Evolutionary conservation across 2,113 vertebrate species (phyloP), one percentile per base, ranked within the genome.

Genomic region (Podilymbus podiceps): DNA sequence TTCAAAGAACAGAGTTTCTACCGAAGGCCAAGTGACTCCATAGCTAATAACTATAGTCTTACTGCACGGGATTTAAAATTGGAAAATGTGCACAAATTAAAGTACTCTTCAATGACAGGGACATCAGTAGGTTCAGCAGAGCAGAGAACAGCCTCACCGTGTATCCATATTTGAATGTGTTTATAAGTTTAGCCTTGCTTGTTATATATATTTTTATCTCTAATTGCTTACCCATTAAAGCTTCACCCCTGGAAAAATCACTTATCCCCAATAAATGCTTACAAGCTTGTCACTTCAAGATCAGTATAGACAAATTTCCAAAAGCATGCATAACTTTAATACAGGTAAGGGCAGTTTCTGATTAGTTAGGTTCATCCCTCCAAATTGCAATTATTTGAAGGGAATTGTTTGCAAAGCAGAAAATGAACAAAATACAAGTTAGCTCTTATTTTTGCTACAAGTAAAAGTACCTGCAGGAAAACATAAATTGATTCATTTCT

Each of bases 21-120:
- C 84, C 96, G 98, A 31, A 98, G 97, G 56, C 99, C 98, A 5
- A 99, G 98, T 72, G 98, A 99, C 88, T 98, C 98, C 80, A 99
- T 99, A 69, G 99, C 97, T 80, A 99, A 99, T 95, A 99, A 99
- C 94, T 99, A 98, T 74, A 98, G 98, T 33, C 97, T 84, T 21
- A 85, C 25, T 15, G 98, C 98, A 22, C 96, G 38, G 52, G 85
- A 98, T 79, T 96, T 99, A 71, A 99, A 97, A 72, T 88, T 99
- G 53, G 95, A 75, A 62, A 95, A 98, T 56, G 72, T 99, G 9
- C 72, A 80, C 42, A 97, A 86, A 40, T 90, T 97, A 4, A 89
- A 15, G 28, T 59, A 79, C 5, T 82, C 93, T 67, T 69, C 95
- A 24, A 27, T 58, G 62, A 38, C 15, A 22, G 62, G 49, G 9